A percentile compares a stretch with the other conserved stretches of the same genome.
These are phyloP conservation scores for honey bee (Apis mellifera) DNA, from an alignment of 1,140 invertebrate species.

Conservation along the genomic window Amel_HAv3.1 CM009941.2:9719501-9720000, in stretches of 20 bases:
- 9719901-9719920: constrained; percentile 55
- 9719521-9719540: too few relatives aligned
- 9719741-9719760: constrained; percentile 74
- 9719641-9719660: too few relatives aligned
- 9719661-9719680: too few relatives aligned
- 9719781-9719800: constrained; percentile 75
- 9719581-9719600: neutral
- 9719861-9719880: constrained; percentile 68
- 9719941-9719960: constrained; percentile 27
- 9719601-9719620: too few relatives aligned
- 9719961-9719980: constrained; percentile 29
- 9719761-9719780: constrained; percentile 72
- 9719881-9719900: constrained; percentile 50
- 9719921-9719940: constrained; percentile 35
- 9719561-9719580: too few relatives aligned
- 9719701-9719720: neutral
- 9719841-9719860: constrained; percentile 25
- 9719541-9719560: too few relatives aligned
- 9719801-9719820: constrained; percentile 44
- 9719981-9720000: neutral
- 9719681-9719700: constrained; percentile 7
- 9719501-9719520: too few relatives aligned
- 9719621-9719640: too few relatives aligned
- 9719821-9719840: constrained; percentile 37
- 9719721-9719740: constrained; percentile 44